phyloP scores from a whole-genome alignment of 35 echinoderm and acorn worm species.

The Eucidaris tribuloides region DNA sequence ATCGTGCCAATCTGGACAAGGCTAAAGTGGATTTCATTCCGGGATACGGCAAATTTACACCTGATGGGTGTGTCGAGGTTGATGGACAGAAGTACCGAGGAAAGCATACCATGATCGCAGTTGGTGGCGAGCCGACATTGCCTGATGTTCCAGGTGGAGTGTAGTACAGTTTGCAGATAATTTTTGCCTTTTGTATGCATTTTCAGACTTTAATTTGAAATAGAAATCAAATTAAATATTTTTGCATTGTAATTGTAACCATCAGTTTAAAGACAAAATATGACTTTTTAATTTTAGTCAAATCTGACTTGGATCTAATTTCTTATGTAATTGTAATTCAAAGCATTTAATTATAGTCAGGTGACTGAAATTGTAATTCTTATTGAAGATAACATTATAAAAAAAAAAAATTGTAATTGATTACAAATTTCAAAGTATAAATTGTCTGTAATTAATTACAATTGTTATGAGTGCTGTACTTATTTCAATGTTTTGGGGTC shows the following conservation, averaged over 20 bases:
- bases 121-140: conserved; percentile 64
- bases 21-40: conserved; percentile 62
- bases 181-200: neutral
- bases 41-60: conserved; percentile 72
- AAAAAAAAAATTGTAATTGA: no score
- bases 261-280: neutral
- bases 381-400: no score
- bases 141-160: conserved; percentile 88
- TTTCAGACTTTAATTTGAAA: neutral
- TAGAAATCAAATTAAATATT: neutral
- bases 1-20: conserved; percentile 55
- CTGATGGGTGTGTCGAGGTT: conserved; percentile 70
- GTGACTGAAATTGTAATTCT: no score
- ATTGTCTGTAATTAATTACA: no score
- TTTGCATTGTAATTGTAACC: neutral
- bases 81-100: conserved; percentile 77
- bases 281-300: neutral
- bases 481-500: no score
- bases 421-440: no score
- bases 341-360: no score
- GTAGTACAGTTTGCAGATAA: neutral
- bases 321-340: neutral
- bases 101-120: conserved; percentile 87
- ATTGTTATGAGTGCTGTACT: no score
- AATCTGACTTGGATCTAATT: neutral